phyloP scores from a whole-genome alignment of 2,113 vertebrate genomes.

The Tragelaphus scriptus region DNA sequence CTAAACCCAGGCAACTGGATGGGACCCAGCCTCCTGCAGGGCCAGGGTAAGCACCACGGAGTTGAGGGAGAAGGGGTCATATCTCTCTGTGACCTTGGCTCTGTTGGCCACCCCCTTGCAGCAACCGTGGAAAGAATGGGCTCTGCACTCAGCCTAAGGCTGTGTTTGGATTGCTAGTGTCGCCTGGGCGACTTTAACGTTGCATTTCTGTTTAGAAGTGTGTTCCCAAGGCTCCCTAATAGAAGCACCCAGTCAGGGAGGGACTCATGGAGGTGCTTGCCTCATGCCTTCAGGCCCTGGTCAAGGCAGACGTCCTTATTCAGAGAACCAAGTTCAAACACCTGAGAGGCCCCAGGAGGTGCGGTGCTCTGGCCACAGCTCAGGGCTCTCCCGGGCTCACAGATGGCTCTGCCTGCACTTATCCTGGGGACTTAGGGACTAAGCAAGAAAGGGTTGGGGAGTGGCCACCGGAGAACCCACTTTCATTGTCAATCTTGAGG shows the following conservation, averaged over 20 bases:
- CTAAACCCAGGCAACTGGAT: not conserved
- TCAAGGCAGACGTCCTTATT: not conserved
- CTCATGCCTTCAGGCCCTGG: not conserved
- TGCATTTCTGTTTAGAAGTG: not conserved
- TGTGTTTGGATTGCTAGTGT: not conserved
- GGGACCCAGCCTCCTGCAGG: not conserved
- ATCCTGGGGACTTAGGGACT: not conserved
- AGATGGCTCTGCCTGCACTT: not conserved
- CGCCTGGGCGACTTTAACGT: not conserved
- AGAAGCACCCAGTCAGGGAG: not conserved
- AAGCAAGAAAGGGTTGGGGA: not conserved
- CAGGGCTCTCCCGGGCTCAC: not conserved
- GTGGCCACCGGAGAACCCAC: constrained; percentile 59
- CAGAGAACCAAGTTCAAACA: not conserved
- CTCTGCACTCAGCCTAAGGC: not conserved
- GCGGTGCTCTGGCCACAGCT: not conserved
- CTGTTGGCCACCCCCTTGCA: not conserved
- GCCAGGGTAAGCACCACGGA: not conserved
- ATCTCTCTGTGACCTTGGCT: not conserved
- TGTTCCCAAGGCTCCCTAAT: not conserved
- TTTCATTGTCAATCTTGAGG: constrained; percentile 73
- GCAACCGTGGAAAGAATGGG: not conserved
- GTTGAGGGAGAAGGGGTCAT: not conserved
- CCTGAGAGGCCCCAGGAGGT: not conserved
- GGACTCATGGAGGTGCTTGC: not conserved